A percentile compares a stretch with the other conserved stretches of the same genome.
These are phyloP conservation scores for Colletes gigas DNA, from an alignment of 1,140 invertebrate species.

Conservation along the genomic window DNA sequence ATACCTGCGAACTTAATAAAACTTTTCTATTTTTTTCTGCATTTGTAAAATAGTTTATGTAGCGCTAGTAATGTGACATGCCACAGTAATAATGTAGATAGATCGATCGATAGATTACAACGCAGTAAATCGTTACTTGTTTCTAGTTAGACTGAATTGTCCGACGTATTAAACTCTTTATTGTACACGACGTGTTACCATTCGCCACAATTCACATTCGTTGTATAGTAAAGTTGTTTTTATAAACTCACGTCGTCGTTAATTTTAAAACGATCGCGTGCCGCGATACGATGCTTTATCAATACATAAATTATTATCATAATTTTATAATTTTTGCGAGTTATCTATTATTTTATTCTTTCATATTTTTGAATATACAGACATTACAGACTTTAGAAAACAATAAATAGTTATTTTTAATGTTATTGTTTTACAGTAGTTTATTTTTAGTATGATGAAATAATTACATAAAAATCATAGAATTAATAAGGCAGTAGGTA, in stretches of 20 bases:
- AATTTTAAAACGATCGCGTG: background rate
- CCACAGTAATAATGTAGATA: background rate
- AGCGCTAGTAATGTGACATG: background rate
- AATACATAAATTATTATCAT: too few relatives aligned
- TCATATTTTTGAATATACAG: background rate
- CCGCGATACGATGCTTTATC: background rate
- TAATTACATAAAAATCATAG: background rate
- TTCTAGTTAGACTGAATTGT: background rate
- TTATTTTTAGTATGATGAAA: background rate
- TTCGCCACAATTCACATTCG: background rate
- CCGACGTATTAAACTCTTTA: background rate
- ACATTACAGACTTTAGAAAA: background rate
- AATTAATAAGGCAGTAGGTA: background rate
- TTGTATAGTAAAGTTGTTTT: background rate
- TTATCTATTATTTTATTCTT: background rate
- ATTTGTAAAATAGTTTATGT: background rate
- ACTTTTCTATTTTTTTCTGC: background rate
- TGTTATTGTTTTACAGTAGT: background rate
- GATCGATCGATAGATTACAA: background rate
- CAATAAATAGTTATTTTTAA: background rate
- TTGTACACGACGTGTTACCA: background rate
- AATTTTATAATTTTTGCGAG: too few relatives aligned
- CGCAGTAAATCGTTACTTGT: background rate
- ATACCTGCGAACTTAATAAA: background rate
- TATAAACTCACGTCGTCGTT: background rate